Evolutionary conservation across 2,888 invertebrate genomes (phyloP), one percentile per base, ranked within the genome.

Genomic region (Heliconius charithonia): DNA sequence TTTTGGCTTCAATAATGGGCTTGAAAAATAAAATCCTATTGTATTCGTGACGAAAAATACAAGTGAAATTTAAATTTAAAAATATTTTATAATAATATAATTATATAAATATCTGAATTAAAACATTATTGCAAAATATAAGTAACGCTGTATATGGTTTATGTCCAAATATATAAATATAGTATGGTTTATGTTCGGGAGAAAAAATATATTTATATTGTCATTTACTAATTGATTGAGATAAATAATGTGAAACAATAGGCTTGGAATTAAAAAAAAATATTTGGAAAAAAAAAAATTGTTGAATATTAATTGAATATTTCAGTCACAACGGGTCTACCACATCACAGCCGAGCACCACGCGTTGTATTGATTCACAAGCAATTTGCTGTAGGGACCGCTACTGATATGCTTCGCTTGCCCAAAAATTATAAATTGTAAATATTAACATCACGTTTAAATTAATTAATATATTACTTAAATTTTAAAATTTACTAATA

Each of bases 381-480:
- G 66, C 93, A 93, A 78, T 94, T 91, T 80, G 91, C 86, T 3
- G 71, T 92, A 3, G 92, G 90, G n/a, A 91, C 92, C 1, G 93
- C 94, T 13, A 86, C 85, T 1, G 92, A 93, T 77, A 80, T 93
- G 84, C 81, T 92, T 32, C 86, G 86, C n/a, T 83, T 92, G 74
- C 93, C 93, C 0, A 92, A 91, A 79, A 91, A 93, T 82, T 93
- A 92, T 81, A 91, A 90, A 85, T 85, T 93, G 93, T 94, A 87
- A 86, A 87, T 89, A 82, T 77, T 51, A 45, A 19, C 32, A 51
- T 32, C 19, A 59, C 10, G n/a, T 10, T 59, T 51, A 51, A 19
- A 51, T 19, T 19, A 19, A 65, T 63, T 76, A 77, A 67, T 67
- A 65, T 66, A 32, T 32, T 19, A 63, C 19, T 27, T 63, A 29